These are phyloP conservation scores for Sebastes diploproa DNA, from an alignment of 2,797 vertebrate genomes.

Conservation along the genomic window DNA sequence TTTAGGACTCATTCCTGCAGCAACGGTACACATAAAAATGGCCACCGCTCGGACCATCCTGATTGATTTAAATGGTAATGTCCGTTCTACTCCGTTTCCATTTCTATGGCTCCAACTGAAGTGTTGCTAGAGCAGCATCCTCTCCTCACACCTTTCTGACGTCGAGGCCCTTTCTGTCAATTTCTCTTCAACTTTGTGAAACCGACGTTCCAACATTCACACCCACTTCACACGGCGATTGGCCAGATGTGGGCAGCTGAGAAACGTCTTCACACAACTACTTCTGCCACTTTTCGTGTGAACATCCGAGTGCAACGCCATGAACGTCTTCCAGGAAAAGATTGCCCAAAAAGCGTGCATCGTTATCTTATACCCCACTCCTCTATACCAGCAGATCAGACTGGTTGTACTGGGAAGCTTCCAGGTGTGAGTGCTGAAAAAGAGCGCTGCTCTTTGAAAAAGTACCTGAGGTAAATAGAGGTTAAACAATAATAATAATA, in stretches of 20 bases:
- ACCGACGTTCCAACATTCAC: background rate
- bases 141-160: background rate
- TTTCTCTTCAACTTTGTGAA: background rate
- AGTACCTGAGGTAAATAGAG: background rate
- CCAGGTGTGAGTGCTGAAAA: background rate
- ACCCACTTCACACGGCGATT: background rate
- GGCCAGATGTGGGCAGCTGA: conserved; percentile 16
- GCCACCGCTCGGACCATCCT: too few relatives aligned
- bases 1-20: too few relatives aligned
- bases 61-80: too few relatives aligned
- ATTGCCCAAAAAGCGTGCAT: background rate
- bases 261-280: background rate
- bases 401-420: background rate
- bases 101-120: background rate
- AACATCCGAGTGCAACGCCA: background rate
- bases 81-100: too few relatives aligned
- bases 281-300: conserved; percentile 10
- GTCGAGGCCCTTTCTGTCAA: background rate
- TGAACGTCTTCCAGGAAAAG: background rate
- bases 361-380: background rate
- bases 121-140: background rate
- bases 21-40: too few relatives aligned
- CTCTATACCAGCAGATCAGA: background rate
- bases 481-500: background rate
- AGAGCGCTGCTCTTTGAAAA: background rate